A percentile compares a stretch with the other conserved stretches of the same genome.
phyloP scores from a whole-genome alignment of 2,113 vertebrate genomes.

The Caloenas nicobarica region DNA sequence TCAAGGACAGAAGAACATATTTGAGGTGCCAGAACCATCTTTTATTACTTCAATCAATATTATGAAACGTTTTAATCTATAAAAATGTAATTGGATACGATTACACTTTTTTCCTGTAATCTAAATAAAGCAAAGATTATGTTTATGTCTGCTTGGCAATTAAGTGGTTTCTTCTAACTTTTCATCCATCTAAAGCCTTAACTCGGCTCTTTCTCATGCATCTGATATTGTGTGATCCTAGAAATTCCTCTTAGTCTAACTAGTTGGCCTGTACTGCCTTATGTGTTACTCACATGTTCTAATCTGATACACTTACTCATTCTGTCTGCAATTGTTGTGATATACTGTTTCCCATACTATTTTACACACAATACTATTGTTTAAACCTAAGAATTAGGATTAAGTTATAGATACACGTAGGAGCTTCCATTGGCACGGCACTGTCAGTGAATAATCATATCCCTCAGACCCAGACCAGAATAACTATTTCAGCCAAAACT shows the following conservation, averaged over 20 bases:
- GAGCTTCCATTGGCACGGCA: not conserved
- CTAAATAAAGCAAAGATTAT: not conserved
- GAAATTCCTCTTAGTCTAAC: not conserved
- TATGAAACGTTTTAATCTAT: not conserved
- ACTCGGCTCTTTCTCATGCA: not conserved
- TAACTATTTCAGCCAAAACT: not conserved
- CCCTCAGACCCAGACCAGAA: not conserved
- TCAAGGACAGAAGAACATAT: constrained; percentile 3
- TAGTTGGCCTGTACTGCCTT: not conserved
- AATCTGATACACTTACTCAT: not conserved
- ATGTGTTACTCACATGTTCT: not conserved
- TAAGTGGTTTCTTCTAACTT: not conserved
- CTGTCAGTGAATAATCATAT: not conserved
- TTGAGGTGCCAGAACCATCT: not conserved
- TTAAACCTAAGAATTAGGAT: not conserved
- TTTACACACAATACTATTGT: not conserved
- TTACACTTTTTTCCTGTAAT: not conserved
- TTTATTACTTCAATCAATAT: constrained; percentile 16
- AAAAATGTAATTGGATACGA: not conserved
- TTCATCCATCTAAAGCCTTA: not conserved
- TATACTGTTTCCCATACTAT: not conserved
- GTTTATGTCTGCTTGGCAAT: not conserved
- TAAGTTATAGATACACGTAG: not conserved
- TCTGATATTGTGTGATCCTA: not conserved
- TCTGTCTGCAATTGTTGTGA: not conserved